Evolutionary conservation across 2,888 invertebrate species (phyloP).

Genomic region (Hyalella azteca): DNA sequence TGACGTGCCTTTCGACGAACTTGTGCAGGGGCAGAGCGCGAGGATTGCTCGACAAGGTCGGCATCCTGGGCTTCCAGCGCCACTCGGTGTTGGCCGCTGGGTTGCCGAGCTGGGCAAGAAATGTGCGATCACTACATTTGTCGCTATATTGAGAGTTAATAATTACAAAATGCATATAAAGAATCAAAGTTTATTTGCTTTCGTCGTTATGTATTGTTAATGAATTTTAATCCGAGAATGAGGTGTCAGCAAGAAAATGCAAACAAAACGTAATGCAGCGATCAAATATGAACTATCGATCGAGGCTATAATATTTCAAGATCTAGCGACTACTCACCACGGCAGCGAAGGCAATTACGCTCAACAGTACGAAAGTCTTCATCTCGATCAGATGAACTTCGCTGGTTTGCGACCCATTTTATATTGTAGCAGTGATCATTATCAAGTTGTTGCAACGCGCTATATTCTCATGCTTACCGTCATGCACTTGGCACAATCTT

Average conservation of each 20-base stretch:
- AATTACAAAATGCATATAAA: background rate
- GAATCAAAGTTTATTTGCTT: background rate
- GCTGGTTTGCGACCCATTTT: background rate
- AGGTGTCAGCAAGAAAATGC: background rate
- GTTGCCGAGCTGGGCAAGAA: constrained; percentile 42
- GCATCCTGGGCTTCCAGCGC: constrained; percentile 48
- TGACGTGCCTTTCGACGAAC: background rate
- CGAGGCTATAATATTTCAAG: background rate
- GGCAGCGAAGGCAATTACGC: background rate
- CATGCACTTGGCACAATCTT: too few species aligned
- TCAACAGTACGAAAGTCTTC: background rate
- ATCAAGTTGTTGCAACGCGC: too few species aligned
- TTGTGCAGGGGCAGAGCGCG: background rate
- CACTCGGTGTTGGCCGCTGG: constrained; percentile 44
- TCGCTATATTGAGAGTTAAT: background rate
- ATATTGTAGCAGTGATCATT: too few species aligned
- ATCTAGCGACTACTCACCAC: background rate
- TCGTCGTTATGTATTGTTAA: background rate
- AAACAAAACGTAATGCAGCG: background rate
- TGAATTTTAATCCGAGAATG: background rate
- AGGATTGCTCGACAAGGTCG: constrained; percentile 37
- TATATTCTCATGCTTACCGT: too few species aligned
- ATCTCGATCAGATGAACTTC: background rate
- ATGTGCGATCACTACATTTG: background rate
- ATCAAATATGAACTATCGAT: background rate